Evolutionary conservation across 2,888 invertebrate species (phyloP).

Genomic region (Aradus depressus): DNA sequence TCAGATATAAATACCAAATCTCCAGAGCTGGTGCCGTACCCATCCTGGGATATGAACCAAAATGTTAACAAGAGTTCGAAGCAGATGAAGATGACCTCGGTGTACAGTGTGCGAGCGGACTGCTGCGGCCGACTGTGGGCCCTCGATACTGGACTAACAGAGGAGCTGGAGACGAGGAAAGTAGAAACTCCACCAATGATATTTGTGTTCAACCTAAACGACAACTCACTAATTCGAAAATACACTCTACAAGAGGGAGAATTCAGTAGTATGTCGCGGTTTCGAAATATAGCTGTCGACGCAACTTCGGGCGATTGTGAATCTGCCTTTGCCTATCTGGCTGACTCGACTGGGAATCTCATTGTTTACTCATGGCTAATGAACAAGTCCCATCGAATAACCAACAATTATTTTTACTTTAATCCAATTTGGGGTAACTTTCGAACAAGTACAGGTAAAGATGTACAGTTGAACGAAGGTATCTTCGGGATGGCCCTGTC

Average conservation of each 20-base stretch:
- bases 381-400: constrained; percentile 63
- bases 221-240: constrained; percentile 50
- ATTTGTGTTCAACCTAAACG: constrained; percentile 44
- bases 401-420: constrained; percentile 63
- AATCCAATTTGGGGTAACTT: constrained; percentile 45
- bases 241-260: constrained; percentile 52
- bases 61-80: constrained; percentile 27
- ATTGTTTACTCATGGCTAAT: constrained; percentile 64
- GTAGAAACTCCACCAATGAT: constrained; percentile 50
- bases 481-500: constrained; percentile 61
- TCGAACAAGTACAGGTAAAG: constrained; percentile 40
- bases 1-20: constrained; percentile 42
- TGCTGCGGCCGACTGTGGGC: constrained; percentile 67
- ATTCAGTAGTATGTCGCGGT: constrained; percentile 65
- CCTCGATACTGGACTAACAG: constrained; percentile 53
- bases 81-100: constrained; percentile 42
- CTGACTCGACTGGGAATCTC: constrained; percentile 56
- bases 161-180: constrained; percentile 42
- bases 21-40: constrained; percentile 60
- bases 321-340: constrained; percentile 62
- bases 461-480: constrained; percentile 74
- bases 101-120: constrained; percentile 62
- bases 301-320: constrained; percentile 57
- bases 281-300: constrained; percentile 68
- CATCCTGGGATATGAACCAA: constrained; percentile 45